Percentiles rank a stretch among this genome's conserved stretches.
Evolutionary conservation across 2,113 vertebrate genomes (phyloP).

Genomic region (Phocoena phocoena): DNA sequence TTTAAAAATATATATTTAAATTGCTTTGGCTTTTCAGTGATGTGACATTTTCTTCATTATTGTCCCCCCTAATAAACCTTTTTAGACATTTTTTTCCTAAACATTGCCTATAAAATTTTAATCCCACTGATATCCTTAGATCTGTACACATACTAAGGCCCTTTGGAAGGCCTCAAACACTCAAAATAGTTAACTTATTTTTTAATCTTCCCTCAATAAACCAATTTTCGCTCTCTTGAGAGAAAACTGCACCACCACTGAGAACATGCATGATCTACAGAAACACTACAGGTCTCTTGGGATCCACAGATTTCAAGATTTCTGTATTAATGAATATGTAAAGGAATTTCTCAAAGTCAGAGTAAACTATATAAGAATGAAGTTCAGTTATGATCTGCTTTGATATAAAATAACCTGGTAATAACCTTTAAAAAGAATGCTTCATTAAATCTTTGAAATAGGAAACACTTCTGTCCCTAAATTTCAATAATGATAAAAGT

Average conservation of each 20-base stretch:
- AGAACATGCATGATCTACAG: not conserved
- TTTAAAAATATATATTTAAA: slow-evolving; percentile 45
- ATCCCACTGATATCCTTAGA: not conserved
- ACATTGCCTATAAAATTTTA: not conserved
- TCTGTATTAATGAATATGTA: not conserved
- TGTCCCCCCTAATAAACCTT: not conserved
- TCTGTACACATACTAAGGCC: not conserved
- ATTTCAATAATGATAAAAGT: not conserved
- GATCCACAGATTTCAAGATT: not conserved
- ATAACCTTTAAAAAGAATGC: not conserved
- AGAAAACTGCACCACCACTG: not conserved
- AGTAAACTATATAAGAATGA: slow-evolving; percentile 24
- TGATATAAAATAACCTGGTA: not conserved
- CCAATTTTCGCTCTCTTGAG: not conserved
- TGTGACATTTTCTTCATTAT: slow-evolving; percentile 14
- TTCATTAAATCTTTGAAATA: not conserved
- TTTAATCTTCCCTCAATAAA: not conserved
- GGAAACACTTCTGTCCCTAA: not conserved
- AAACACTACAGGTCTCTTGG: not conserved
- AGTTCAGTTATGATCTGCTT: not conserved
- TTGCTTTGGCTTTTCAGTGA: not conserved
- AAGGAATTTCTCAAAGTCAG: not conserved
- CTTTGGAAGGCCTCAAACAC: not conserved
- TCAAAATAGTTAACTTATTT: not conserved
- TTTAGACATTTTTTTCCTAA: not conserved